phyloP scores from a whole-genome alignment of 2,797 vertebrate species.

The Fratercula arctica region DNA sequence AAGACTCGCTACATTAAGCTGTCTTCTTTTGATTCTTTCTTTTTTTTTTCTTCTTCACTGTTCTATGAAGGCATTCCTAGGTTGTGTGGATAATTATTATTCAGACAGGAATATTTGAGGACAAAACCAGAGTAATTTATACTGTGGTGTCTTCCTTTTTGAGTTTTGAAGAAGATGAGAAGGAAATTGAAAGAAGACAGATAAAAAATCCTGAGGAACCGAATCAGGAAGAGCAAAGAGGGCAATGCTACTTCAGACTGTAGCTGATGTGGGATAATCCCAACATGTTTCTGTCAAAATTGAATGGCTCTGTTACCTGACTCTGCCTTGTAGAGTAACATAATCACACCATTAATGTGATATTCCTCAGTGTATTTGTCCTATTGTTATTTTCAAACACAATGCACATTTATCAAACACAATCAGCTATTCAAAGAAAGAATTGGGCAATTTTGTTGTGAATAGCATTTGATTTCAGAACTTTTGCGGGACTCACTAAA shows the following conservation, averaged over 20 bases:
- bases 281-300: not conserved
- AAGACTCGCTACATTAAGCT: not conserved
- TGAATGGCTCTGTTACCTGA: not conserved
- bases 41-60: too few species aligned
- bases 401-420: not conserved
- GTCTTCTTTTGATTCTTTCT: not conserved
- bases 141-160: not conserved
- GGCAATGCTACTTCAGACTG: not conserved
- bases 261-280: not conserved
- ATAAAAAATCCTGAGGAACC: not conserved
- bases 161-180: not conserved
- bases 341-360: not conserved
- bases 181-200: not conserved
- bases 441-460: not conserved
- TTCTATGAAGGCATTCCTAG: rapidly evolving
- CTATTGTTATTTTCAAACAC: not conserved
- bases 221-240: not conserved
- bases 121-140: not conserved
- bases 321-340: not conserved
- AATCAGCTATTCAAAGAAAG: not conserved
- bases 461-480: not conserved
- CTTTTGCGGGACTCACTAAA: not conserved
- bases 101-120: not conserved
- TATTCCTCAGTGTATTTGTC: not conserved
- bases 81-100: not conserved